Evolutionary conservation across 2,797 vertebrate genomes (phyloP), one percentile per base, ranked within the genome.

Genomic region (Chrysocyon brachyurus): DNA sequence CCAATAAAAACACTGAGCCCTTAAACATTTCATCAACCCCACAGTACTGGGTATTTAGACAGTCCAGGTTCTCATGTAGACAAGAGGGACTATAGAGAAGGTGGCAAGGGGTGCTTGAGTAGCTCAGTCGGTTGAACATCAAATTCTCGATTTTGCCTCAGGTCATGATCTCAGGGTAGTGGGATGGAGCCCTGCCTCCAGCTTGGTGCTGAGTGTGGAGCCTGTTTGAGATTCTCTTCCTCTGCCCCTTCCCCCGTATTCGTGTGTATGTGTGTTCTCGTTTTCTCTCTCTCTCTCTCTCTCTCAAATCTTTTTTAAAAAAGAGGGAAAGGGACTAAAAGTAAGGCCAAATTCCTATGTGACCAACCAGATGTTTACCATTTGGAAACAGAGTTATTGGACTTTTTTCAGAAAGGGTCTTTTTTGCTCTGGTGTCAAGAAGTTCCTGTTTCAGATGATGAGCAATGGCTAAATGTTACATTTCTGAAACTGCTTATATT

Each of bases 401-500:
- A 66, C 36, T 82, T 92, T 85, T 85, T 49, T 61, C 31, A 88
- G 31, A 85, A 79, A 17, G 16, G 8, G 8, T 84, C 4, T 52
- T 77, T 59, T 88, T 86, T 84, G 24, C 36, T 94, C 16, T 90
- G 8, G 7, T 87, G 19, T 84, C 19, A 90, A 72, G 63, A 90
- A 86, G 21, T 87, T 92, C 17, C 36, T 92, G 28, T 84, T 72
- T 95, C 16, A n/a, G 70, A 92, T 92, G 86, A 94, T 70, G 88
- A 90, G 77, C 31, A 87, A 59, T 75, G 54, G 64, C 57, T 97
- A 94, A 84, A 95, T 89, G 26, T 94, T 91, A 75, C 28, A 91
- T 89, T 96, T 94, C 46, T 87, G 28, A 68, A 94, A 93, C 22
- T 85, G 40, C n/a, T 96, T 91, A 33, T 79, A 46, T 92, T 77